These are phyloP conservation scores for Aethes cnicana DNA, from an alignment of 2,888 invertebrate genomes.

Conservation along the genomic window DNA sequence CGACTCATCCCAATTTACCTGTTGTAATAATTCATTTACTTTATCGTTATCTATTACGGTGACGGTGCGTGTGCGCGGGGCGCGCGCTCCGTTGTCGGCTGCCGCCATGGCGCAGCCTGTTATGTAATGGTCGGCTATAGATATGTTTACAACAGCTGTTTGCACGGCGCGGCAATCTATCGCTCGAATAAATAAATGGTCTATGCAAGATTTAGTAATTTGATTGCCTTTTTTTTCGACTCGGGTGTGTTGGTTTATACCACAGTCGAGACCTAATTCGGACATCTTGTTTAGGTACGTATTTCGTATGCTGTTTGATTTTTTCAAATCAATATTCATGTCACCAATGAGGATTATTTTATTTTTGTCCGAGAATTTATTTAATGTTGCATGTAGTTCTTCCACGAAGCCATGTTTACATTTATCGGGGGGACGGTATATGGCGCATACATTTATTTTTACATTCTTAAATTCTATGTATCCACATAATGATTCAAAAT, in stretches of 20 bases:
- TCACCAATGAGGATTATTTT: constrained; percentile 26
- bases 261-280: constrained; percentile 14
- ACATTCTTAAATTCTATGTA: neutral
- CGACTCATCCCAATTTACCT: constrained; percentile 7
- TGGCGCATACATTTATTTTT: neutral
- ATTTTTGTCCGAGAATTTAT: neutral
- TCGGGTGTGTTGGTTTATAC: constrained; percentile 24
- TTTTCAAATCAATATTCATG: constrained; percentile 27
- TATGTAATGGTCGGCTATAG: too few relatives aligned
- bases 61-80: neutral
- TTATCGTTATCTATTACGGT: neutral
- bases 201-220: too few relatives aligned
- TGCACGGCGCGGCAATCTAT: too few relatives aligned
- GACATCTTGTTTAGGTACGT: constrained; percentile 14
- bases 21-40: neutral
- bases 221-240: too few relatives aligned
- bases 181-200: too few relatives aligned
- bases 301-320: neutral
- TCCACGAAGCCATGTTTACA: constrained; percentile 10
- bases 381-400: constrained; percentile 3
- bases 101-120: too few relatives aligned
- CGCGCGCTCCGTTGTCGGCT: too few relatives aligned
- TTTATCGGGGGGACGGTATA: neutral
- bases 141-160: too few relatives aligned
- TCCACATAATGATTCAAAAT: neutral